phyloP scores from a whole-genome alignment of 2,888 invertebrate species.

The Zootermopsis nevadensis region DNA sequence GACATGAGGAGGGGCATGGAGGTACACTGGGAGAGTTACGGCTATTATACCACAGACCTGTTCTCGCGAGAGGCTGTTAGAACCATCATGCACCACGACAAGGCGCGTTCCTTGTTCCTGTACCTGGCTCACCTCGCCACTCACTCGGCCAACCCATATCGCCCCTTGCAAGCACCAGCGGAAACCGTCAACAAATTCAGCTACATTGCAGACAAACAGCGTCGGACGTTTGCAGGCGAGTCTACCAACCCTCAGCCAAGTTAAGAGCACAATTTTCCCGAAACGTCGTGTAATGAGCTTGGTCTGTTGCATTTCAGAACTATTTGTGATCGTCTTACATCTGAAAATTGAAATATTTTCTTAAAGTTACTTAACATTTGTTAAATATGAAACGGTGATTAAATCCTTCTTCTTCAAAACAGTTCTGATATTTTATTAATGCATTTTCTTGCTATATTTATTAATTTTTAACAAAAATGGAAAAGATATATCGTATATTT shows the following conservation, averaged over 20 bases:
- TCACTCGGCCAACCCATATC: conserved; percentile 88
- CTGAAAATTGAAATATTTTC: too few species aligned
- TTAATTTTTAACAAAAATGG: too few species aligned
- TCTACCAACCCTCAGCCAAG: not conserved
- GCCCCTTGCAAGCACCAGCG: conserved; percentile 80
- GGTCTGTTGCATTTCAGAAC: too few species aligned
- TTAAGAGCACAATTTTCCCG: too few species aligned
- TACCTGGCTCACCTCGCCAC: conserved; percentile 90
- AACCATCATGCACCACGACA: conserved; percentile 77
- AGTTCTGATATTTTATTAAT: too few species aligned
- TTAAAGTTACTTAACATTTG: too few species aligned
- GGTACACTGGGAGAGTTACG: conserved; percentile 80
- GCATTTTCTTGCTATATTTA: too few species aligned
- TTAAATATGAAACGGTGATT: too few species aligned
- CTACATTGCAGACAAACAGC: conserved; percentile 75
- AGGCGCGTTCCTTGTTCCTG: conserved; percentile 80
- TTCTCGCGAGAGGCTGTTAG: conserved; percentile 81
- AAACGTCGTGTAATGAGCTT: too few species aligned
- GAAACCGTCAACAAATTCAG: conserved; percentile 70
- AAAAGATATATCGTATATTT: too few species aligned
- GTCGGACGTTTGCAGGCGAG: conserved; percentile 83
- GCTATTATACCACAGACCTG: conserved; percentile 86
- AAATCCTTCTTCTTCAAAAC: too few species aligned
- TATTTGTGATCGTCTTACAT: too few species aligned
- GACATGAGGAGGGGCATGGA: conserved; percentile 74